These are phyloP conservation scores for Gobio occitaniae DNA, from an alignment of 2,797 vertebrate species.

Conservation along the genomic window DNA sequence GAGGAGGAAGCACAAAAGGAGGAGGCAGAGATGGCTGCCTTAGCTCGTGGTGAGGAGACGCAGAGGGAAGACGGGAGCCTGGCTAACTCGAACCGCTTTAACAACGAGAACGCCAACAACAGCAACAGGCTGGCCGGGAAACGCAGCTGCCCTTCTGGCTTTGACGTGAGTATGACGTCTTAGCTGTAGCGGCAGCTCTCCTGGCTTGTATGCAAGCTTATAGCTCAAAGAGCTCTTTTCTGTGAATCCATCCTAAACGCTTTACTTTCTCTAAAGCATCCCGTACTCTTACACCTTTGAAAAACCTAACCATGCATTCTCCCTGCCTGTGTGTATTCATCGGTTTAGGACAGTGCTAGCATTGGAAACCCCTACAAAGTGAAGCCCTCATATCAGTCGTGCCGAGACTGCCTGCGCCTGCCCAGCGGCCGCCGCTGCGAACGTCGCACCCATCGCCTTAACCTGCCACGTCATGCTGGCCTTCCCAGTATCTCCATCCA, in stretches of 20 bases:
- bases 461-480: conserved; percentile 57
- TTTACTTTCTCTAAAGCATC: conserved; percentile 56
- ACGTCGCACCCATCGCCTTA: conserved; percentile 70
- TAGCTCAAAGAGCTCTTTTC: conserved; percentile 52
- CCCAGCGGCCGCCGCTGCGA: conserved; percentile 73
- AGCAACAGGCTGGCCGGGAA: conserved; percentile 83
- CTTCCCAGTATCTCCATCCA: conserved; percentile 75
- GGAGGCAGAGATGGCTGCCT: conserved; percentile 77
- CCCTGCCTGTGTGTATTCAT: conserved; percentile 61
- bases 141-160: conserved; percentile 80
- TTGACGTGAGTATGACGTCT: conserved; percentile 83
- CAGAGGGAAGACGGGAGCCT: conserved; percentile 69
- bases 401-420: conserved; percentile 85
- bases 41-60: conserved; percentile 72
- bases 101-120: conserved; percentile 91
- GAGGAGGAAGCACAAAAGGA: conserved; percentile 78
- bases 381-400: conserved; percentile 91
- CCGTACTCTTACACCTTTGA: conserved; percentile 47
- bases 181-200: conserved; percentile 55
- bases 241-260: conserved; percentile 51
- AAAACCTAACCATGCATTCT: conserved; percentile 57
- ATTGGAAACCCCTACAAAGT: conserved; percentile 93
- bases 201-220: conserved; percentile 52
- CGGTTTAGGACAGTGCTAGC: conserved; percentile 87
- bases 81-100: conserved; percentile 76